Conservation (phyloP, 2,888 invertebrate genomes). For the Cephus spinipes region DNA sequence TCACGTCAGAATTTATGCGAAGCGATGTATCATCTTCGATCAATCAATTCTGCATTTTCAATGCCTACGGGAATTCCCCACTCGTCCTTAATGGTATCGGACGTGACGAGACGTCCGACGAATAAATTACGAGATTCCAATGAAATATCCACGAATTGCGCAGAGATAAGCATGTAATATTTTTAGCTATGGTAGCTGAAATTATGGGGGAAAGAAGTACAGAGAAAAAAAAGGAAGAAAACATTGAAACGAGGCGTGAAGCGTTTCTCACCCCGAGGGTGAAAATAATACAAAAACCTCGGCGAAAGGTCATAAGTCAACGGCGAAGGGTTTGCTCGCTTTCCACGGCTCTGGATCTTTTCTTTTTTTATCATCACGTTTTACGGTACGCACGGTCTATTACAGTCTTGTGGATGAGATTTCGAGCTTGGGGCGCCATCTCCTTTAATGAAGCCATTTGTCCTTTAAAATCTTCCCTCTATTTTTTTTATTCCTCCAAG, state of each 20-base stretch:
- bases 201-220: neutral
- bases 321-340: neutral
- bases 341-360: neutral
- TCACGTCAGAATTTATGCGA: neutral
- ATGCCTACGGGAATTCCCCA: neutral
- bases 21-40: neutral
- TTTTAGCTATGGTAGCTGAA: neutral
- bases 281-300: conserved; percentile 2
- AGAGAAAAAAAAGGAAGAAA: neutral
- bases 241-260: neutral
- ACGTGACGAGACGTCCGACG: neutral
- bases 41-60: neutral
- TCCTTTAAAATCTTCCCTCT: neutral
- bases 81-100: neutral
- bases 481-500: neutral
- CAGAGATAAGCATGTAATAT: neutral
- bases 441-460: neutral
- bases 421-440: conserved; percentile 1
- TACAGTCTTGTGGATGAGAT: neutral
- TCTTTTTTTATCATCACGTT: neutral
- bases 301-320: conserved; percentile 7
- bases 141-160: neutral
- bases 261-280: neutral
- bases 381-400: neutral
- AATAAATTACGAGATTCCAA: neutral